Evolutionary conservation across 1,140 invertebrate genomes (phyloP).

Genomic region (Muscidifurax raptorellus): DNA sequence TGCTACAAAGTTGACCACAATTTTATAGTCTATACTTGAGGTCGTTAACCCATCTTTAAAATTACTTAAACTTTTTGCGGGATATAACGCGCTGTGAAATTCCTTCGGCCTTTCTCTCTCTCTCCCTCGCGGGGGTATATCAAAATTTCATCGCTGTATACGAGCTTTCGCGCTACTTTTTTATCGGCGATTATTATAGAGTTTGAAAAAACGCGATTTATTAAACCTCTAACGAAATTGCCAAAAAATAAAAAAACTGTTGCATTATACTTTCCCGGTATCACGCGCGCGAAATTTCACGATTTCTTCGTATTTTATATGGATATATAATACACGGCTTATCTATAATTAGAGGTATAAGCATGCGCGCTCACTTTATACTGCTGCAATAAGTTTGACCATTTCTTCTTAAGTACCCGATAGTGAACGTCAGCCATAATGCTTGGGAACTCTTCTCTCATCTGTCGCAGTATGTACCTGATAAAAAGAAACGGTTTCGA

Average conservation of each 20-base stretch:
- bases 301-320: neutral
- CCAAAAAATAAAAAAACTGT: too few species aligned
- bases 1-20: conserved; percentile 52
- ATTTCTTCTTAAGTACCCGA: conserved; percentile 66
- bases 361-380: conserved; percentile 61
- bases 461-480: conserved; percentile 63
- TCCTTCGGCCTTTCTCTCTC: neutral
- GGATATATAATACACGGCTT: neutral
- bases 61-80: conserved; percentile 47
- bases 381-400: conserved; percentile 66
- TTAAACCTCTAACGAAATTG: too few species aligned
- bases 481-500: conserved; percentile 11
- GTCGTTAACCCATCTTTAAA: conserved; percentile 57
- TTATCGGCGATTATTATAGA: too few species aligned
- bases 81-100: conserved; percentile 16
- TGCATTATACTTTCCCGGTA: too few species aligned
- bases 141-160: neutral
- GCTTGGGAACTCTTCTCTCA: conserved; percentile 64
- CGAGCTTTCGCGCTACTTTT: too few species aligned
- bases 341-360: conserved; percentile 22
- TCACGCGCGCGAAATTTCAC: neutral
- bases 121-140: neutral
- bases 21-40: conserved; percentile 53
- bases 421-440: conserved; percentile 66
- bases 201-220: too few species aligned